A percentile compares a stretch with the other conserved stretches of the same genome.
These are phyloP conservation scores for Chionoecetes opilio DNA, from an alignment of 1,140 invertebrate genomes.

Conservation along the genomic window DNA sequence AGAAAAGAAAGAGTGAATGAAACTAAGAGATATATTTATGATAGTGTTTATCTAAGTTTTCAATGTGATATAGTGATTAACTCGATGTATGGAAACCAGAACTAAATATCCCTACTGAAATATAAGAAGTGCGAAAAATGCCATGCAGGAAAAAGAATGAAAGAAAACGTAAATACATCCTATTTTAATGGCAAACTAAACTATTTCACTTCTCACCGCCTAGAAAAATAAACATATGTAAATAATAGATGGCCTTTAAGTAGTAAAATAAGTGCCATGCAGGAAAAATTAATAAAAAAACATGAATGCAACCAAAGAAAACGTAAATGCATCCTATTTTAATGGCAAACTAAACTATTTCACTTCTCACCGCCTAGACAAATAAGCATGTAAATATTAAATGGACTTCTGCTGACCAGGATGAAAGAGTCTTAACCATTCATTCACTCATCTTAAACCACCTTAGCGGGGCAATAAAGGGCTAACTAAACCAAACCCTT, in stretches of 20 bases:
- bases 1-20: no score
- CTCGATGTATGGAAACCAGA: no score
- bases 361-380: not conserved
- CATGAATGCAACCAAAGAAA: not conserved
- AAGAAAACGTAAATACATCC: slow-evolving; percentile 13
- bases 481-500: not conserved
- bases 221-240: not conserved
- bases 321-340: not conserved
- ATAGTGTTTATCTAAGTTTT: no score
- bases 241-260: not conserved
- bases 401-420: not conserved
- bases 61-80: no score
- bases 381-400: not conserved
- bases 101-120: no score
- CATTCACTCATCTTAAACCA: not conserved
- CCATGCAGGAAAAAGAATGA: not conserved
- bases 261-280: not conserved
- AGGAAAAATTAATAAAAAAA: not conserved
- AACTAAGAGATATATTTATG: no score
- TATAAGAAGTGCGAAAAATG: no score
- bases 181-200: not conserved
- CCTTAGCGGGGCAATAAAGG: not conserved
- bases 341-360: not conserved
- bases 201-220: not conserved
- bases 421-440: not conserved